Evolutionary conservation across 2,113 vertebrate genomes (phyloP), one percentile per base, ranked within the genome.

Genomic region (Istiophorus platypterus): DNA sequence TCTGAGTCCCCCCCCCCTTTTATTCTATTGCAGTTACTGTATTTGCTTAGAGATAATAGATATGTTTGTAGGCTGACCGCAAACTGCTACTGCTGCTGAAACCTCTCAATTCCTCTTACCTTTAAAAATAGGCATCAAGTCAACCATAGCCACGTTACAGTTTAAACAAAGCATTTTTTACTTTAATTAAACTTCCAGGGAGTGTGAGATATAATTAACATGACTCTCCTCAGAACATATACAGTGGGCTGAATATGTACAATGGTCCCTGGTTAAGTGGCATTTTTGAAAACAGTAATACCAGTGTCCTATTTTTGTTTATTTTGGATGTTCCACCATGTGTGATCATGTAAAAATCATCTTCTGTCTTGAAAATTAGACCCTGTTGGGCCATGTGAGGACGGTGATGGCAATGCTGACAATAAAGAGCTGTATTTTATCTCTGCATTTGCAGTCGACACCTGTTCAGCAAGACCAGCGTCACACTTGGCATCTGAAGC

Each of bases 161-260:
- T 52, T 72, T 69, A 41, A n/a, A 71, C 17, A 9, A 12, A 34
- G 14, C 72, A 80, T 84, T 86, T 84, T 68, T 78, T 88, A 37
- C 77, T 29, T 75, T 81, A 71, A 81, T 90, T 76, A 73, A 88
- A 83, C 63, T 67, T 56, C 69, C 77, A 84, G 77, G 83, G 62
- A 76, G 66, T 61, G 69, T 73, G 54, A 75, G 83, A 69, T 71
- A 58, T 29, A 62, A 42, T 63, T 76, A 76, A 88, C 75, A 61
- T 47, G 42, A 82, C 82, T 74, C 80, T 41, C 76, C 71, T 83
- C 72, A 73, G 47, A 72, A 41, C 34, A 26, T 62, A 9, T 42
- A 41, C 85, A 74, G n/a, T n/a, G 8, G 7, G 6, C 18, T 34
- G 66, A n/a, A n/a, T n/a, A n/a, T n/a, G n/a, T n/a, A n/a, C n/a